Conservation (phyloP, 1,140 invertebrate genomes). For the Samia ricini region DNA sequence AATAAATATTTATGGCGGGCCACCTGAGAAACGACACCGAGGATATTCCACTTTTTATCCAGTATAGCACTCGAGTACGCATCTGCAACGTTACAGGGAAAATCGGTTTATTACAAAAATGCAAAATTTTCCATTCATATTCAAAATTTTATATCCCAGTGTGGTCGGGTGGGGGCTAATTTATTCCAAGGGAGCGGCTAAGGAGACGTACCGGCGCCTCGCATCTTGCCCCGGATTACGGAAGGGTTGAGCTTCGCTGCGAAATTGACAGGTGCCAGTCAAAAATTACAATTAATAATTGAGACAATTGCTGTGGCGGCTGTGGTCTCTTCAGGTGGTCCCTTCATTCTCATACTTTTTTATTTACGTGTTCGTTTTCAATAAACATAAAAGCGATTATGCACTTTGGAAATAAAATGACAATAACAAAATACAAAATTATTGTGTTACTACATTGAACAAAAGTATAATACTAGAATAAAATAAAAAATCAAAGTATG, state of each 20-base stretch:
- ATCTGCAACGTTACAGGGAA: constrained; percentile 64
- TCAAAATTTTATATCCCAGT: constrained; percentile 91
- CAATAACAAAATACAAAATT: no score
- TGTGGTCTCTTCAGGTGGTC: constrained; percentile 9
- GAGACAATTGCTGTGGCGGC: constrained; percentile 52
- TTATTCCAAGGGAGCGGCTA: constrained; percentile 78
- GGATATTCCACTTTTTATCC: constrained; percentile 65
- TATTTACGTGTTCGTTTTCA: no score
- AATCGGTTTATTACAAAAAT: constrained; percentile 86
- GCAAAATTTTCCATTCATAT: constrained; percentile 92
- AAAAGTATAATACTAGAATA: no score
- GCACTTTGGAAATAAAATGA: no score
- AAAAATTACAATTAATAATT: constrained; percentile 77
- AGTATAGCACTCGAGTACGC: constrained; percentile 52
- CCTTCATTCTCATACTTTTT: constrained; percentile 6
- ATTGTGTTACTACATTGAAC: no score
- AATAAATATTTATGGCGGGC: constrained; percentile 76
- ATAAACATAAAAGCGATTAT: no score
- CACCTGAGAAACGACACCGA: constrained; percentile 68
- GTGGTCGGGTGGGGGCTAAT: constrained; percentile 80
- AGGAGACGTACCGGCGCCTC: constrained; percentile 62
- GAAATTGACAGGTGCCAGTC: constrained; percentile 76
- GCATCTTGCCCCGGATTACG: constrained; percentile 71
- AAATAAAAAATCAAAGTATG: no score
- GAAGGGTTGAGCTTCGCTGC: constrained; percentile 69